Base-by-base conservation (phyloP, 2,797 vertebrate genomes). In the Capromys pilorides region DNA sequence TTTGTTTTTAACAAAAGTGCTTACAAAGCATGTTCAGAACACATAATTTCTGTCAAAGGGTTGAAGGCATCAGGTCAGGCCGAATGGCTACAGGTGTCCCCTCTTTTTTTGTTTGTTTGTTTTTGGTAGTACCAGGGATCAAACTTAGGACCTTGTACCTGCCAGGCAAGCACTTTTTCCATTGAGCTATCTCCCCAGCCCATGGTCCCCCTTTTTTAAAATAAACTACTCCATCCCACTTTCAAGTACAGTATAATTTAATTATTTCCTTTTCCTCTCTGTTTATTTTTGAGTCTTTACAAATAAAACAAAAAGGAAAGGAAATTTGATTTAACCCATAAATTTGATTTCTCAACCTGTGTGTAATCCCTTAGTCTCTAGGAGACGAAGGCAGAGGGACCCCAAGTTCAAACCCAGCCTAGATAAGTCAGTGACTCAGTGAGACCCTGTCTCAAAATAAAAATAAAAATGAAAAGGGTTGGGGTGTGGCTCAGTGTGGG, bases 231-330 rank as follows among this genome's bases (percentile, higher is more conserved):
- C 31, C 83, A 85, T 11, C 31, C 21, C 59, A 87, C 51, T 92
- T 95, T 87, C 57, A 84, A 93, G 45, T 21, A 62, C 18, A 13
- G 11, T 45, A 45, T 13, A 75, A 69, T 14, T 11, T 28, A 51
- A 14, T 33, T 66, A 59, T 85, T 77, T 54, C 51, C 31, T n/a
- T 92, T 87, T 77, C 66, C 5, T 49, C 81, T 89, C n/a, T n/a
- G n/a, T n/a, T 51, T 33, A 79, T 28, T 93, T 90, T 86, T 51
- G 12, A 49, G 2, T 91, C 54, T 94, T 88, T 96, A 67, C 36
- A 85, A 80, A 71, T 64, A 88, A 95, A 90, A 24, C 62, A 67
- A 81, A 61, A 33, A 16, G 8, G n/a, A 49, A 81, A 66, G 49
- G 51, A 91, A 86, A 18, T 18, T 5, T 57, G 54, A 57, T 19